These are phyloP conservation scores for Nibea albiflora DNA, from an alignment of 2,113 vertebrate species.

Conservation along the genomic window DNA sequence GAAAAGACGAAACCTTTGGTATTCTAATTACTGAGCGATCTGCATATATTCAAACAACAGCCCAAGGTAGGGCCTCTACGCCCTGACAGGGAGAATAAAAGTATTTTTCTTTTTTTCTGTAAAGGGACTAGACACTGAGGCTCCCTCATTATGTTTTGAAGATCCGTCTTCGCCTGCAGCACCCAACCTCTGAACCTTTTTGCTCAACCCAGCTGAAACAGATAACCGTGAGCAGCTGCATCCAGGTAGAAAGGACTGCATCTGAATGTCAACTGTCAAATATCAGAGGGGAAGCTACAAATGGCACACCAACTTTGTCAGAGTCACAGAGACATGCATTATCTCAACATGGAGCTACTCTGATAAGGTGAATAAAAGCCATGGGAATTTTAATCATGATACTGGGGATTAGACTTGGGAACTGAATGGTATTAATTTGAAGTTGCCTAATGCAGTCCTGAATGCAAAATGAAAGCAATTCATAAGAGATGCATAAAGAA, in stretches of 20 bases:
- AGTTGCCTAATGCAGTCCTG: constrained; percentile 58
- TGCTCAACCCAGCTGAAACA: constrained; percentile 66
- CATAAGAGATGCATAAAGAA: constrained; percentile 71
- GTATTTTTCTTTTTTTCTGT: constrained; percentile 53
- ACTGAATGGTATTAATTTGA: constrained; percentile 75
- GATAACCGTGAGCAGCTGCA: constrained; percentile 68
- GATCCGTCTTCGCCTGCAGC: constrained; percentile 68
- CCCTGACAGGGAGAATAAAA: constrained; percentile 56
- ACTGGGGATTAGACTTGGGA: constrained; percentile 65
- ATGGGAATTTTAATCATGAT: constrained; percentile 78
- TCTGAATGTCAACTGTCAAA: constrained; percentile 84
- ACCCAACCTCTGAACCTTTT: constrained; percentile 69
- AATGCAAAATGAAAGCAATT: constrained; percentile 71
- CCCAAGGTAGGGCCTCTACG: constrained; percentile 47
- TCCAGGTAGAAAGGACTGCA: constrained; percentile 68
- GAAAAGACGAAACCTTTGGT: constrained; percentile 44
- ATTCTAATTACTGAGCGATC: constrained; percentile 67
- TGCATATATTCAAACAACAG: constrained; percentile 64
- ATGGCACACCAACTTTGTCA: constrained; percentile 67
- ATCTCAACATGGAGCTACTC: constrained; percentile 68
- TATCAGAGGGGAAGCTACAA: constrained; percentile 76
- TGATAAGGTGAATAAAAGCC: constrained; percentile 72
- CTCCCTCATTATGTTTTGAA: constrained; percentile 76
- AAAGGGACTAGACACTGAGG: constrained; percentile 47
- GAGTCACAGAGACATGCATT: constrained; percentile 62